Percentiles rank a stretch among this genome's conserved stretches.
These are phyloP conservation scores for Paracentrotus lividus DNA, from an alignment of 53 echinoderm and acorn worm genomes.

Conservation along the genomic window DNA sequence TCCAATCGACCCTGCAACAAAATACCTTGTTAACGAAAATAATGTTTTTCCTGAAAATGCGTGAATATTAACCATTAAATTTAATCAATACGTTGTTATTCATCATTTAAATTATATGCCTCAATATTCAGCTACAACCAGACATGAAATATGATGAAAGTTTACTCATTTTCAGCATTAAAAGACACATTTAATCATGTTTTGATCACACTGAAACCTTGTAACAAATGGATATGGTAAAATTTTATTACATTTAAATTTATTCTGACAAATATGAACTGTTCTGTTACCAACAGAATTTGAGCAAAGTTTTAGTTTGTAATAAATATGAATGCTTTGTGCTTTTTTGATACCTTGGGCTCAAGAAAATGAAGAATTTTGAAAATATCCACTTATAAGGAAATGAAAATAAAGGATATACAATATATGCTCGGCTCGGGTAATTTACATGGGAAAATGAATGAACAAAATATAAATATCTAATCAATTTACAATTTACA, in stretches of 20 bases:
- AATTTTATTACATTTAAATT: neutral
- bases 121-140: neutral
- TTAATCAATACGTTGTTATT: too few relatives aligned
- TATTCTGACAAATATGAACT: neutral
- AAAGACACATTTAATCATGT: neutral
- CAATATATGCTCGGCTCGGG: too few relatives aligned
- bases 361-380: neutral
- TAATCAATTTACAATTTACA: conserved; percentile 66
- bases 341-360: neutral
- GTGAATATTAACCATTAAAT: too few relatives aligned
- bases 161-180: neutral
- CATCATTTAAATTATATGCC: neutral
- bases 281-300: neutral
- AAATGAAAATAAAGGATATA: neutral
- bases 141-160: neutral
- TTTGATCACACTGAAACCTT: neutral
- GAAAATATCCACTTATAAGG: neutral
- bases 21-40: neutral
- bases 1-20: neutral
- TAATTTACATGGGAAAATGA: conserved; percentile 20
- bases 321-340: conserved; percentile 7
- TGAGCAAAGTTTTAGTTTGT: neutral
- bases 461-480: conserved; percentile 69
- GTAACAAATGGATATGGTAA: neutral
- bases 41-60: too few relatives aligned